Evolutionary conservation across 2,113 vertebrate genomes (phyloP).

Genomic region (Seriola rivoliana): DNA sequence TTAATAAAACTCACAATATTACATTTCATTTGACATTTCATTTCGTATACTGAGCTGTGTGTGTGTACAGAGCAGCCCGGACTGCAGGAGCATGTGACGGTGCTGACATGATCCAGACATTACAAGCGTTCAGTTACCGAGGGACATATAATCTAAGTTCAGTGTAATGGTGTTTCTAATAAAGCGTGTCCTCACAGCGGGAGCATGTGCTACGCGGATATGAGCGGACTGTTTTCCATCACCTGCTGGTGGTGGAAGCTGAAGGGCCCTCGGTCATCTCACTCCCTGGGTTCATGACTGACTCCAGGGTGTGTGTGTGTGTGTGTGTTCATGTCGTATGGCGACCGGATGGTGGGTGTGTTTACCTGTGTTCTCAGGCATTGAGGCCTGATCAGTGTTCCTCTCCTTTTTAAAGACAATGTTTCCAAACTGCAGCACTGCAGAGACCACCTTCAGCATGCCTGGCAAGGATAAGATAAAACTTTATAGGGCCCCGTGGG

Average conservation of each 20-base stretch:
- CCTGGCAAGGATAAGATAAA: slow-evolving; percentile 76
- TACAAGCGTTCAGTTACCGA: background rate
- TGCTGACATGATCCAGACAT: slow-evolving; percentile 14
- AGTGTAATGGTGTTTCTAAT: background rate
- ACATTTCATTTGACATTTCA: background rate
- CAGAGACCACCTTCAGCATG: slow-evolving; percentile 95
- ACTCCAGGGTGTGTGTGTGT: too few species aligned
- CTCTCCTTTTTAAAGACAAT: slow-evolving; percentile 96
- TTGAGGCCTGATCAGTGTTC: slow-evolving; percentile 95
- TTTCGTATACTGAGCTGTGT: background rate
- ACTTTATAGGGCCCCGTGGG: background rate
- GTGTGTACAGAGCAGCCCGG: background rate
- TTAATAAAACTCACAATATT: background rate
- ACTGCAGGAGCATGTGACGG: background rate
- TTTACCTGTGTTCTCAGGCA: slow-evolving; percentile 96
- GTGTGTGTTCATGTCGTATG: background rate
- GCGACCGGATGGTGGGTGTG: background rate
- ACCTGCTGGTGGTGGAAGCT: slow-evolving; percentile 16
- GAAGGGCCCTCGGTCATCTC: background rate
- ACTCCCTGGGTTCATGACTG: slow-evolving; percentile 7
- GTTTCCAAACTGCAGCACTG: slow-evolving; percentile 95
- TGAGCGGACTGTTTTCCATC: slow-evolving; percentile 20
- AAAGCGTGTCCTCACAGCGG: slow-evolving; percentile 2
- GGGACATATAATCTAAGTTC: slow-evolving; percentile 6
- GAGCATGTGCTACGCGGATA: background rate